Conservation (phyloP, 2,888 invertebrate genomes). For the Eupithecia vulgata region DNA sequence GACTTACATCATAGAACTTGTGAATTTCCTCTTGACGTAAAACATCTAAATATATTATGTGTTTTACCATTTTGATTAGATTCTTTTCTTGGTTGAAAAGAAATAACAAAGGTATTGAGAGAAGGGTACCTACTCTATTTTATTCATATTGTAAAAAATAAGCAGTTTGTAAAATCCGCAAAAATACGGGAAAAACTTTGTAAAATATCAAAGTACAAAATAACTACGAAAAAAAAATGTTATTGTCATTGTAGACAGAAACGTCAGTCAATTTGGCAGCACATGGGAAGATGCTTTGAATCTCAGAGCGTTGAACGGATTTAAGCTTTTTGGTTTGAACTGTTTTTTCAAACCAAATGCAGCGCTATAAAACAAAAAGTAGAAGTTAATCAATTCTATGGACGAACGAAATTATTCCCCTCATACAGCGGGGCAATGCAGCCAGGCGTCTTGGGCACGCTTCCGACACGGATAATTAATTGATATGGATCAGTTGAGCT, state of each 20-base stretch:
- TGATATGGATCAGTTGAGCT: too few relatives aligned
- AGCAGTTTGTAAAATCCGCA: not conserved
- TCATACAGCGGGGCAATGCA: too few relatives aligned
- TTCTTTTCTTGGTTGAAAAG: not conserved
- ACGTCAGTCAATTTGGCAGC: not conserved
- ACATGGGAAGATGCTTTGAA: too few relatives aligned
- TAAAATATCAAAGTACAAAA: too few relatives aligned
- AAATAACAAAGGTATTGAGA: not conserved
- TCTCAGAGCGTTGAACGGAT: too few relatives aligned
- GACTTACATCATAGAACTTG: conserved; percentile 61
- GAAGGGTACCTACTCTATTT: not conserved
- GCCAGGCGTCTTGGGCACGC: too few relatives aligned
- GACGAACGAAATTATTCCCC: too few relatives aligned
- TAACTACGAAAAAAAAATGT: not conserved
- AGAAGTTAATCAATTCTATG: too few relatives aligned
- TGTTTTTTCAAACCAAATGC: too few relatives aligned
- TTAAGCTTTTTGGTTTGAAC: too few relatives aligned
- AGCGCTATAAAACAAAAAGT: not conserved
- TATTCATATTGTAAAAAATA: not conserved
- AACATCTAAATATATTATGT: conserved; percentile 63
- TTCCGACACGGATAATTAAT: too few relatives aligned
- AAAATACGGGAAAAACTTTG: not conserved
- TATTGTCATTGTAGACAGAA: not conserved
- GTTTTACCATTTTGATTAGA: conserved; percentile 59
- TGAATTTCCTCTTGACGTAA: conserved; percentile 69